phyloP scores from a whole-genome alignment of 2,113 vertebrate genomes.

The Catharus bicknelli region DNA sequence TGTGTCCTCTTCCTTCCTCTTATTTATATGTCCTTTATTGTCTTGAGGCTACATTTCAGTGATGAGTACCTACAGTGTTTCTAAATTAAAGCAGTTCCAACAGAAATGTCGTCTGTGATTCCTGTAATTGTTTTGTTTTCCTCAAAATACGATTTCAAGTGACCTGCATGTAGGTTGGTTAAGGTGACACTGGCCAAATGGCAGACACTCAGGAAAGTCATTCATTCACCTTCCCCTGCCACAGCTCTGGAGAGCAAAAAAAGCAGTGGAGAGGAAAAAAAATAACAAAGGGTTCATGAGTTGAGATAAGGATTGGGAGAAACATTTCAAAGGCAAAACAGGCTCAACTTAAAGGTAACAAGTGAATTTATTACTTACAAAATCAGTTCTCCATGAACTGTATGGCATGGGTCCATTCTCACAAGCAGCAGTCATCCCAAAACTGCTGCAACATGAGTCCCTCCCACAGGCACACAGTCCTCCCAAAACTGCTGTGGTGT shows the following conservation, averaged over 20 bases:
- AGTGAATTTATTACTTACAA: too few relatives aligned
- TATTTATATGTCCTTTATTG: not conserved
- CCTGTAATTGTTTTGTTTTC: not conserved
- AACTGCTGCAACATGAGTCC: not conserved
- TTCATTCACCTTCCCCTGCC: not conserved
- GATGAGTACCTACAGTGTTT: not conserved
- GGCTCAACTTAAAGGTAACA: not conserved
- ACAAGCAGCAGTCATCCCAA: not conserved
- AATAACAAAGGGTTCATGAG: not conserved
- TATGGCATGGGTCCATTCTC: fast-evolving
- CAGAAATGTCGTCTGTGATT: not conserved
- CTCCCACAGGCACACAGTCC: fast-evolving
- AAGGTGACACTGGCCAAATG: not conserved
- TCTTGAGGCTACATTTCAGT: not conserved
- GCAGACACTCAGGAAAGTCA: not conserved
- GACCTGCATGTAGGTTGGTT: not conserved
- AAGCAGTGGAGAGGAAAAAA: not conserved
- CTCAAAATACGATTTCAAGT: not conserved
- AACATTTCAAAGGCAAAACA: not conserved
- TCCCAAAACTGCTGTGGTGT: not conserved
- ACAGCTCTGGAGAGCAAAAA: not conserved
- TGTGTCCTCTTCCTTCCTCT: not conserved
- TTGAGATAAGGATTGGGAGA: not conserved
- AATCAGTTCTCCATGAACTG: fast-evolving
- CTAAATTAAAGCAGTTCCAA: not conserved